Evolutionary conservation across 2,797 vertebrate genomes (phyloP).

Genomic region (Thripadectes ignobilis): DNA sequence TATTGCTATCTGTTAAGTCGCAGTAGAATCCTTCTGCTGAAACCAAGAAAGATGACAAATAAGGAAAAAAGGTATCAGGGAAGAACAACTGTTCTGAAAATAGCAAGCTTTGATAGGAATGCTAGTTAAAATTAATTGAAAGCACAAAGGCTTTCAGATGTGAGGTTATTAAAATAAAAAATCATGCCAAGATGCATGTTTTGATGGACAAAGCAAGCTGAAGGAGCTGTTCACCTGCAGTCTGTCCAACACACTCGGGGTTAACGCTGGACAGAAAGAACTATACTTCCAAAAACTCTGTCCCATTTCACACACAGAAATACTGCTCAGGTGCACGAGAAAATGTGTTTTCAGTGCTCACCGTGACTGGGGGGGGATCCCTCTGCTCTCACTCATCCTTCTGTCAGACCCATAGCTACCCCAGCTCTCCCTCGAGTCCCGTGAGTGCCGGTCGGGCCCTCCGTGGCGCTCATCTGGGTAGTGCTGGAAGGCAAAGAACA

Average conservation of each 20-base stretch:
- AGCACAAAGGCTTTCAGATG: background rate
- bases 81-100: background rate
- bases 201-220: background rate
- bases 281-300: fast-evolving
- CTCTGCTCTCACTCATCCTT: slow-evolving; percentile 74
- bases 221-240: background rate
- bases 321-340: background rate
- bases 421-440: slow-evolving; percentile 84
- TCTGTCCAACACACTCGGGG: background rate
- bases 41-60: background rate
- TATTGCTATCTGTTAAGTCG: background rate
- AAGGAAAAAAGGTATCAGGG: background rate
- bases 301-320: background rate
- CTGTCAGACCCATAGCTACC: slow-evolving; percentile 82
- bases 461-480: slow-evolving; percentile 84
- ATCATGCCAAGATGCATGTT: background rate
- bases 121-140: background rate
- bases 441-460: slow-evolving; percentile 80
- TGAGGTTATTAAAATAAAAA: background rate
- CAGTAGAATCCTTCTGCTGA: background rate
- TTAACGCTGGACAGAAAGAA: background rate
- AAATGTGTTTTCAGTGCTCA: background rate
- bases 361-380: slow-evolving; percentile 66
- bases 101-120: background rate
- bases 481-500: slow-evolving; percentile 74